Evolutionary conservation across 92 coral and sea anemone genomes (phyloP).

Genomic region (Epizoanthus illoricatus): DNA sequence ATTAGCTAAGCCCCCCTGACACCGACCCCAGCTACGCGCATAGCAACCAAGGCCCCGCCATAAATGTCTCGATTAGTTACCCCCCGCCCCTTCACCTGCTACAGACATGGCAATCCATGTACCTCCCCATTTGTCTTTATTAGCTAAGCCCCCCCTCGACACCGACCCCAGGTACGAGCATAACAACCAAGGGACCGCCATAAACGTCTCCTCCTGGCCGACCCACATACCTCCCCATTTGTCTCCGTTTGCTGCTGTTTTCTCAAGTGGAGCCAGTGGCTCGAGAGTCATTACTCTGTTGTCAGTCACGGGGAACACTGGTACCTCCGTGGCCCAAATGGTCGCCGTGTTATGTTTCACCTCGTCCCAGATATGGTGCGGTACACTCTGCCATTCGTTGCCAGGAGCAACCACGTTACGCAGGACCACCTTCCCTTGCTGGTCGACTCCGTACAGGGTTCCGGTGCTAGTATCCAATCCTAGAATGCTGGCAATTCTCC

Average conservation of each 20-base stretch:
- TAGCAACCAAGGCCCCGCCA: too few species aligned
- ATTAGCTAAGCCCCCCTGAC: too few species aligned
- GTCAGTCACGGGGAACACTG: conserved; percentile 36
- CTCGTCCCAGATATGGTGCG: conserved; percentile 8
- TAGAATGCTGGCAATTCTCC: conserved; percentile 36
- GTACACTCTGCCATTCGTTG: conserved; percentile 10
- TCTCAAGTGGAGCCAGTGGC: conserved; percentile 29
- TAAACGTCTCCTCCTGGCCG: too few species aligned
- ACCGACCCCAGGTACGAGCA: too few species aligned
- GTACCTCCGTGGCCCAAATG: conserved; percentile 48
- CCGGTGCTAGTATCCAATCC: conserved; percentile 12
- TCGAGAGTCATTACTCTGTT: conserved; percentile 2
- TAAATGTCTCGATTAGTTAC: too few species aligned
- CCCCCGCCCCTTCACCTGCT: too few species aligned
- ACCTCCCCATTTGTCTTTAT: neutral
- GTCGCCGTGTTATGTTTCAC: neutral
- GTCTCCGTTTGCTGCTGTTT: conserved; percentile 40
- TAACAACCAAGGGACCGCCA: too few species aligned
- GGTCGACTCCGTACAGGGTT: conserved; percentile 15
- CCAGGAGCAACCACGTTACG: neutral
- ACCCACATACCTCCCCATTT: conserved; percentile 45
- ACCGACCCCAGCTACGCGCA: too few species aligned
- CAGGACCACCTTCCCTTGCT: neutral
- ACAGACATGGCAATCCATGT: neutral
- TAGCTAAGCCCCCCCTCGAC: too few species aligned